Conservation (phyloP, 2,113 vertebrate genomes). For the Cryptotis parvus region DNA sequence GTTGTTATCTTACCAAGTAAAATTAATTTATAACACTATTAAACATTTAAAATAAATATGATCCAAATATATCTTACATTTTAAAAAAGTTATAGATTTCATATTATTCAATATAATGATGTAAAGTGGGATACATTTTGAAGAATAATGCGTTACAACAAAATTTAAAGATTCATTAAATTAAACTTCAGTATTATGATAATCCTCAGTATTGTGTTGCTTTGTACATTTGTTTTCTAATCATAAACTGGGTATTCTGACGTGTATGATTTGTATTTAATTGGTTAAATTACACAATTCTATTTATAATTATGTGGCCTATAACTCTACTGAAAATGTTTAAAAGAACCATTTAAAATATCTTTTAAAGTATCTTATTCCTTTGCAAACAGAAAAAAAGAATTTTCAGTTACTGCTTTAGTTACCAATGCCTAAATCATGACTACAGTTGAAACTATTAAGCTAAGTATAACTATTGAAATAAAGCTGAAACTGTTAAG, state of each 20-base stretch:
- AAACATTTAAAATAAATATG: constrained; percentile 1
- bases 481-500: neutral
- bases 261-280: neutral
- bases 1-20: constrained; percentile 44
- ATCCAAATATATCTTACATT: neutral
- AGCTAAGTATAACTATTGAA: neutral
- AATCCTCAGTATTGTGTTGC: neutral
- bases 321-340: constrained; percentile 13
- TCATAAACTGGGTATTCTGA: neutral
- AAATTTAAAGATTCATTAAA: constrained; percentile 37
- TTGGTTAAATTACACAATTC: neutral
- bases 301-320: constrained; percentile 13
- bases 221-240: neutral
- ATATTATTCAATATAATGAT: neutral
- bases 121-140: neutral
- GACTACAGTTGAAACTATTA: neutral
- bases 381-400: neutral
- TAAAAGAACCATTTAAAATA: neutral
- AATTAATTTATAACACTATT: constrained; percentile 1
- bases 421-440: neutral
- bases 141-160: neutral
- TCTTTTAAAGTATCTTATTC: neutral
- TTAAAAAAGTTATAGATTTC: neutral
- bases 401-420: neutral
- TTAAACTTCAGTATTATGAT: neutral